These are phyloP conservation scores for Hoplostethus atlanticus DNA, from an alignment of 2,797 vertebrate genomes.

Conservation along the genomic window DNA sequence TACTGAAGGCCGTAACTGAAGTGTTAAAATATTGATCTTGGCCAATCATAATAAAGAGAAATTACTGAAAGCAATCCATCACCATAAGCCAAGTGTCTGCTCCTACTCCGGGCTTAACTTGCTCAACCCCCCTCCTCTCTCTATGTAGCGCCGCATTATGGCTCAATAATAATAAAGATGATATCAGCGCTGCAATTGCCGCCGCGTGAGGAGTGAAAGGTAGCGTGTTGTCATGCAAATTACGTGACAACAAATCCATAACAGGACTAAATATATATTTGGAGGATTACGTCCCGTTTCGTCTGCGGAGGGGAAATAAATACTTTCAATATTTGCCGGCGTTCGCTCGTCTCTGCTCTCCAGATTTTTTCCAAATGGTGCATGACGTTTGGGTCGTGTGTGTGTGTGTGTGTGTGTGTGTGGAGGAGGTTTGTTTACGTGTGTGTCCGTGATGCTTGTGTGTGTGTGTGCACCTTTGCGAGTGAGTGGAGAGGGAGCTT, in stretches of 20 bases:
- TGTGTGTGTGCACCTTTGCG: no score
- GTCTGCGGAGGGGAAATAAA: conserved; percentile 72
- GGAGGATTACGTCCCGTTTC: conserved; percentile 73
- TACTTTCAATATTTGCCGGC: conserved; percentile 71
- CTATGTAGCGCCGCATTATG: conserved; percentile 70
- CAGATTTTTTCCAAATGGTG: conserved; percentile 58
- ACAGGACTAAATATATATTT: conserved; percentile 80
- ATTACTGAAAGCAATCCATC: conserved; percentile 86
- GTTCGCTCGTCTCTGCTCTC: conserved; percentile 64
- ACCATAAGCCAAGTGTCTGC: conserved; percentile 74
- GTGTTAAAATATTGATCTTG: conserved; percentile 89
- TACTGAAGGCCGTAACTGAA: conserved; percentile 82
- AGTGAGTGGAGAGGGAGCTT: no score
- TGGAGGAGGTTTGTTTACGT: conserved; percentile 31
- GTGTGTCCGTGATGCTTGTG: neutral
- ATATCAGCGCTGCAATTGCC: conserved; percentile 75
- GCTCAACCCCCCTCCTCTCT: conserved; percentile 74
- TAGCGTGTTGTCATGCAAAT: conserved; percentile 85
- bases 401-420: conserved; percentile 35
- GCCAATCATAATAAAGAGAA: conserved; percentile 87
- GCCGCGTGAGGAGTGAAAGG: conserved; percentile 68
- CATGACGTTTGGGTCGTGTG: conserved; percentile 23
- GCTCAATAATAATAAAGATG: conserved; percentile 85
- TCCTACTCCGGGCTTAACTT: conserved; percentile 75
- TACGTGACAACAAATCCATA: conserved; percentile 83